Evolutionary conservation across 2,113 vertebrate species (phyloP).

Genomic region (Paratilapia polleni): DNA sequence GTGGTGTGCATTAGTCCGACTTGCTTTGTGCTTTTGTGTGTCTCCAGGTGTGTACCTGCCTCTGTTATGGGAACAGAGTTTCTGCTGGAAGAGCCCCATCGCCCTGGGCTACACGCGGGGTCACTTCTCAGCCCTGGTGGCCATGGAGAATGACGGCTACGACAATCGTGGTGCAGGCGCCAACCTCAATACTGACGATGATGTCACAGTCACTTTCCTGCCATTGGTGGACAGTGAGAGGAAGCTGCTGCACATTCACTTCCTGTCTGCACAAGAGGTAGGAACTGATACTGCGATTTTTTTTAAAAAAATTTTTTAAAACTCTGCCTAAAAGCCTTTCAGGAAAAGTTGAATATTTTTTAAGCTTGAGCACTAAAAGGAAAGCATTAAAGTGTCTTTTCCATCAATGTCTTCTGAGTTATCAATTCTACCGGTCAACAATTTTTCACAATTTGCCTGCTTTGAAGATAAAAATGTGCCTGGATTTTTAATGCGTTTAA

Average conservation of each 20-base stretch:
- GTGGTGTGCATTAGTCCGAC: too few species aligned
- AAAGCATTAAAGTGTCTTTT: background rate
- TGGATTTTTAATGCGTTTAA: background rate
- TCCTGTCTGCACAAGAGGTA: conserved; percentile 98
- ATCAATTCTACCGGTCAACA: background rate
- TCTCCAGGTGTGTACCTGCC: conserved; percentile 92
- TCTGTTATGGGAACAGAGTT: conserved; percentile 98
- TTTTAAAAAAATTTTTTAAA: too few species aligned
- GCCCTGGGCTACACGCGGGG: conserved; percentile 98
- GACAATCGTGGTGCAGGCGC: conserved; percentile 97
- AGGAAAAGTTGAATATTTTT: background rate
- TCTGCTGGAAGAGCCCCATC: conserved; percentile 99
- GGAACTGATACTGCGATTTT: background rate
- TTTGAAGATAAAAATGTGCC: background rate
- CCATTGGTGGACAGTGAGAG: conserved; percentile 97
- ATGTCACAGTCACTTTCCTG: conserved; percentile 94
- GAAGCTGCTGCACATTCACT: conserved; percentile 96
- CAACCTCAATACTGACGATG: conserved; percentile 96
- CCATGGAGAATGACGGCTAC: conserved; percentile 98
- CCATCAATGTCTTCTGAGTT: background rate
- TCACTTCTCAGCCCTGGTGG: conserved; percentile 98
- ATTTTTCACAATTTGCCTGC: background rate
- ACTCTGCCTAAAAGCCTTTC: background rate
- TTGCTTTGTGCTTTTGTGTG: background rate
- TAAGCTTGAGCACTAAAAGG: background rate